A percentile compares a stretch with the other conserved stretches of the same genome.
These are phyloP conservation scores for Pristionchus exspectatus DNA, from an alignment of 2,888 invertebrate species.

Conservation along the genomic window DNA sequence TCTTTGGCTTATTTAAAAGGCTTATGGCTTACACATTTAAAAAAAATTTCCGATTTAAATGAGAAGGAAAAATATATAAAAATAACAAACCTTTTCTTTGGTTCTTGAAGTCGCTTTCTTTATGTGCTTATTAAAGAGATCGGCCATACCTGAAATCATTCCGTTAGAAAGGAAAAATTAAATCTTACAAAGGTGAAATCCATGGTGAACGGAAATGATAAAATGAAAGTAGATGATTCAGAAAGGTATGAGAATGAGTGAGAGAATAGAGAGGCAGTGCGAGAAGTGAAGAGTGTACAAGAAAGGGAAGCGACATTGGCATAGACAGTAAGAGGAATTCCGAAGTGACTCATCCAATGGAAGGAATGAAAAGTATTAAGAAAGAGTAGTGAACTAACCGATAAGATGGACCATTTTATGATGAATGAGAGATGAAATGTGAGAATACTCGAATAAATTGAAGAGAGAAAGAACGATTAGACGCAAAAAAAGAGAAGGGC, in stretches of 20 bases:
- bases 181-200: not conserved
- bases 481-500: not conserved
- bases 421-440: not conserved
- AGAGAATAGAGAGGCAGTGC: not conserved
- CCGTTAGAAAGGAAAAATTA: not conserved
- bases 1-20: not conserved
- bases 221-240: conserved; percentile 17
- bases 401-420: not conserved
- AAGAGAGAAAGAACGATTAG: not conserved
- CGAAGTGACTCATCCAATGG: not conserved
- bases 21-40: no score
- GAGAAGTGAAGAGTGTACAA: not conserved
- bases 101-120: conserved; percentile 72
- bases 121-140: conserved; percentile 69
- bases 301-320: not conserved
- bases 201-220: not conserved
- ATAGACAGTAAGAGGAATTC: conserved; percentile 36
- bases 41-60: not conserved
- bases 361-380: not conserved
- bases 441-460: conserved; percentile 2
- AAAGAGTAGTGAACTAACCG: conserved; percentile 27
- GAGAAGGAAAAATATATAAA: not conserved
- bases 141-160: conserved; percentile 58
- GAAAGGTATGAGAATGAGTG: conserved; percentile 1
- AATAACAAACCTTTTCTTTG: conserved; percentile 64